Percentiles rank a stretch among this genome's conserved stretches.
Conservation (phyloP, 2,888 invertebrate genomes). For the Chelonus formosanus region DNA sequence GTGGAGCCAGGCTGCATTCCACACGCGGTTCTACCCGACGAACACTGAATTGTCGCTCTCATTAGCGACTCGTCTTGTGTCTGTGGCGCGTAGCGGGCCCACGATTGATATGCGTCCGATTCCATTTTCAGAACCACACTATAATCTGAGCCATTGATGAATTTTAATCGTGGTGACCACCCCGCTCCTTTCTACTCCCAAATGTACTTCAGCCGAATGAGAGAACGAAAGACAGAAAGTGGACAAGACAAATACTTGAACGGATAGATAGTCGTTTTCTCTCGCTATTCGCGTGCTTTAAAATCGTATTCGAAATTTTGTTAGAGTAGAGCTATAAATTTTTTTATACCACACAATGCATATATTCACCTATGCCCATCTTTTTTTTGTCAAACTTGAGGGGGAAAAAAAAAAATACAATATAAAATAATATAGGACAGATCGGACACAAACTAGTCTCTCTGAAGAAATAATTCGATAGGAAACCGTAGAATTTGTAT, state of each 20-base stretch:
- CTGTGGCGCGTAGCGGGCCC: slow-evolving; percentile 8
- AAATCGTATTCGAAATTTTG: too few species aligned
- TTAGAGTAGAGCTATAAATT: too few species aligned
- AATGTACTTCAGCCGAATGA: too few species aligned
- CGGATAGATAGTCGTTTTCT: too few species aligned
- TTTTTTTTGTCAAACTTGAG: background rate
- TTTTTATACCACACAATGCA: background rate
- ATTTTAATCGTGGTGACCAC: slow-evolving; percentile 23
- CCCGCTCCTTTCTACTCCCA: background rate
- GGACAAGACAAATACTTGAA: too few species aligned
- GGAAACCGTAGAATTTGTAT: too few species aligned
- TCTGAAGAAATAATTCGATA: too few species aligned
- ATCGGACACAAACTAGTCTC: too few species aligned
- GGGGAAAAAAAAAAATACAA: background rate
- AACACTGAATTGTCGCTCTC: slow-evolving; percentile 34
- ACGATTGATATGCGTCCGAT: slow-evolving; percentile 61
- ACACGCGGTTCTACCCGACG: slow-evolving; percentile 24
- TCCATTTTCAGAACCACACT: slow-evolving; percentile 55
- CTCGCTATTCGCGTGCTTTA: too few species aligned
- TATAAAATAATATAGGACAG: too few species aligned
- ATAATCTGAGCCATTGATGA: slow-evolving; percentile 22
- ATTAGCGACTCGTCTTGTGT: slow-evolving; percentile 28
- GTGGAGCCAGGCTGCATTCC: slow-evolving; percentile 26
- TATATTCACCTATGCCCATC: background rate
- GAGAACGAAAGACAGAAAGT: too few species aligned